These are phyloP conservation scores for Apis laboriosa DNA, from an alignment of 1,140 invertebrate species.

Conservation along the genomic window DNA sequence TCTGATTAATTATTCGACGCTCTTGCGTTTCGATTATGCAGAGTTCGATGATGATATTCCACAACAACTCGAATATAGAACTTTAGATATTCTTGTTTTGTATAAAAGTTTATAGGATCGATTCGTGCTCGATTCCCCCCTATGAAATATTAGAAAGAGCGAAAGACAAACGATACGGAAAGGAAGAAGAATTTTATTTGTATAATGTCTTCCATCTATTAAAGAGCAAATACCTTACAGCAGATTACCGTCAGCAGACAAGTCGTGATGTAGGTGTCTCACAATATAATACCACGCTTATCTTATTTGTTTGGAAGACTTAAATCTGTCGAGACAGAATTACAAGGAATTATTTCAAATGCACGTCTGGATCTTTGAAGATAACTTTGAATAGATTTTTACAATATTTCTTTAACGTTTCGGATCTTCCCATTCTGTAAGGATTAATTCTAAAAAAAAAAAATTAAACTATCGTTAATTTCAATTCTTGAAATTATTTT, in stretches of 20 bases:
- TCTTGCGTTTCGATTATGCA: background rate
- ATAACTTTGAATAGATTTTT: background rate
- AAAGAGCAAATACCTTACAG: conserved; percentile 3
- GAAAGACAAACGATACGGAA: background rate
- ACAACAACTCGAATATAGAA: background rate
- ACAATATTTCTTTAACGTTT: background rate
- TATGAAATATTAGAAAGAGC: background rate
- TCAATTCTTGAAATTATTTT: too few relatives aligned
- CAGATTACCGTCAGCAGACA: background rate
- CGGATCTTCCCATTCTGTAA: too few relatives aligned
- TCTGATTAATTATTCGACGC: background rate
- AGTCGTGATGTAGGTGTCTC: conserved; percentile 6
- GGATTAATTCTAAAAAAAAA: too few relatives aligned
- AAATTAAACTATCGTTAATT: too few relatives aligned
- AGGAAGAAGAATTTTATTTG: background rate
- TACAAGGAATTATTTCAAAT: conserved; percentile 29
- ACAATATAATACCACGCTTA: conserved; percentile 3
- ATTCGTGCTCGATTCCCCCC: too few relatives aligned
- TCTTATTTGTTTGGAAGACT: conserved; percentile 14
- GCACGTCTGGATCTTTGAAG: background rate
- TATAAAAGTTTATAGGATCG: too few relatives aligned
- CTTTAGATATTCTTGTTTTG: too few relatives aligned
- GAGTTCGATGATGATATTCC: background rate
- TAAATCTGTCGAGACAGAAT: background rate
- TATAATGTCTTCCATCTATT: conserved; percentile 5